These are phyloP conservation scores for Diarsia rubi DNA, from an alignment of 2,888 invertebrate species.

Conservation along the genomic window DNA sequence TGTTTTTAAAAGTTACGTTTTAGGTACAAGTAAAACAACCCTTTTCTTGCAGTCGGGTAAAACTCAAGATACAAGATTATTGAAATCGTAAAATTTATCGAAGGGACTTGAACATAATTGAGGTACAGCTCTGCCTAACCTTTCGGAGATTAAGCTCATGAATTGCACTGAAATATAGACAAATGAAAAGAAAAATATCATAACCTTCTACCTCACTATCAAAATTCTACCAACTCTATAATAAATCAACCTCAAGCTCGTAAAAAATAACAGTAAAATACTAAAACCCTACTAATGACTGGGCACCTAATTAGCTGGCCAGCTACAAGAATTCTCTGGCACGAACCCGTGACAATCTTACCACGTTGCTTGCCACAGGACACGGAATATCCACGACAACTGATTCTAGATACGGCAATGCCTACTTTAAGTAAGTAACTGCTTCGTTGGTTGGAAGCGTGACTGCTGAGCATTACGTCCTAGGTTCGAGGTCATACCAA, in stretches of 20 bases:
- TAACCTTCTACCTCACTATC: too few relatives aligned
- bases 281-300: constrained; percentile 60
- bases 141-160: too few relatives aligned
- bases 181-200: background rate
- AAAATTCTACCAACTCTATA: constrained; percentile 18
- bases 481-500: too few relatives aligned
- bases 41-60: too few relatives aligned
- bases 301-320: constrained; percentile 64
- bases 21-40: background rate
- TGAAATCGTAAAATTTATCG: background rate
- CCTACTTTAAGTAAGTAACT: too few relatives aligned
- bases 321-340: constrained; percentile 54
- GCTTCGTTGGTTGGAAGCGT: too few relatives aligned
- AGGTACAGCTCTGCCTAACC: too few relatives aligned
- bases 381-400: background rate
- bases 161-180: background rate
- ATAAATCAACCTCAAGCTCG: constrained; percentile 46
- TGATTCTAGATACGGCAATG: background rate
- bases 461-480: too few relatives aligned
- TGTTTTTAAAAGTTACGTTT: too few relatives aligned
- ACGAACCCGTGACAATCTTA: constrained; percentile 68
- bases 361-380: constrained; percentile 34
- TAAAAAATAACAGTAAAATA: constrained; percentile 48
- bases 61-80: too few relatives aligned
- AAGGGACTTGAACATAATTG: too few relatives aligned